These are phyloP conservation scores for Orthonychiurus folsomi DNA, from an alignment of 2,888 invertebrate genomes.

Conservation along the genomic window DNA sequence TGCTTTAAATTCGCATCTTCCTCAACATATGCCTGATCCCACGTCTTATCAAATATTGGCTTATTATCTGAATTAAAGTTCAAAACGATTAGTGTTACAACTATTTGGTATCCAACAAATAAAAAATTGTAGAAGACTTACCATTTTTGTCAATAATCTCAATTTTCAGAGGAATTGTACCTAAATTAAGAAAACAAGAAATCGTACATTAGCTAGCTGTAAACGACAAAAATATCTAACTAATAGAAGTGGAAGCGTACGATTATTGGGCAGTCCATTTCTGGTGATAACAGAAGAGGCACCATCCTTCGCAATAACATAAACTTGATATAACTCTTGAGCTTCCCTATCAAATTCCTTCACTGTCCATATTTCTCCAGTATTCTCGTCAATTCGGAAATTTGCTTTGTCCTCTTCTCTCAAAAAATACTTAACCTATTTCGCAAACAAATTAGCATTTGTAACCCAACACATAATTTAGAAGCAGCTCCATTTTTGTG, in stretches of 20 bases:
- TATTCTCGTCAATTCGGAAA: constrained; percentile 74
- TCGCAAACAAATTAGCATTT: background rate
- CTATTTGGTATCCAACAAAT: background rate
- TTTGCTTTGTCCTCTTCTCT: constrained; percentile 53
- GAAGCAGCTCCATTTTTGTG: background rate
- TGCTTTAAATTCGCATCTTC: constrained; percentile 78
- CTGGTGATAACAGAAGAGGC: constrained; percentile 63
- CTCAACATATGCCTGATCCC: constrained; percentile 44
- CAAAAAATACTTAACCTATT: constrained; percentile 56
- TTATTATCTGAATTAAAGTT: too few species aligned
- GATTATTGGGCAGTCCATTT: constrained; percentile 59
- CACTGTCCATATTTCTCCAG: constrained; percentile 77
- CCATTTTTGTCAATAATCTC: constrained; percentile 94
- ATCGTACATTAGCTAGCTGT: too few species aligned
- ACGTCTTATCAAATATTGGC: constrained; percentile 63
- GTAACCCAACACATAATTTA: background rate
- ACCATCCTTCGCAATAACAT: constrained; percentile 82
- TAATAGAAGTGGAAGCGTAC: too few species aligned
- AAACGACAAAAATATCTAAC: too few species aligned
- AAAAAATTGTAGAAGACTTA: constrained; percentile 62
- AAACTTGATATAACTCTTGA: constrained; percentile 74
- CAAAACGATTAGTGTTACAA: too few species aligned
- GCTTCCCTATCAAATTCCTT: constrained; percentile 77
- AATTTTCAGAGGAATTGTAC: constrained; percentile 74
- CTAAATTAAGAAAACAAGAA: constrained; percentile 42